Evolutionary conservation across 2,888 invertebrate species (phyloP), one percentile per base, ranked within the genome.

Genomic region (Cephalotes varians): DNA sequence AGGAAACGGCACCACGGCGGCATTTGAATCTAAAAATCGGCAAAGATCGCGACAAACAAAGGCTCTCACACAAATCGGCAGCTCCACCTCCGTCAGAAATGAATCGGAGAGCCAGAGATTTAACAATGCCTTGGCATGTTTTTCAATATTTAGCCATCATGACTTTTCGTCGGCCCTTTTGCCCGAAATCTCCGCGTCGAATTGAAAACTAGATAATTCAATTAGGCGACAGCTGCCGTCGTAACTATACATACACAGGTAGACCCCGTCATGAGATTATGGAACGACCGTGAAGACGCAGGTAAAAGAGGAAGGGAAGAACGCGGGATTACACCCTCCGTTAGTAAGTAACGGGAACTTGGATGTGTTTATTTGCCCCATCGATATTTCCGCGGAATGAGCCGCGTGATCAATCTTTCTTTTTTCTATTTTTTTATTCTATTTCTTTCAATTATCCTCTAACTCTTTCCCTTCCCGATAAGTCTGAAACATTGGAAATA

Each of bases 171-270:
- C 93, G 93, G 90, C 88, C 90, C 90, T 91, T 91, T 92, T 89
- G 91, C 81, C 80, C 90, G 86, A 93, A 94, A 94, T 94, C 94
- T 94, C 94, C 94, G 94, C 91, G 92, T 93, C 94, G 94, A 94
- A 94, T 94, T 92, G 94, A 91, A 93, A 94, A 94, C 94, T 93
- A 94, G 94, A 94, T 94, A 94, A 94, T 94, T 94, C 94, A 94
- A 94, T 94, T 94, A 94, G 92, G 91, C 89, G 92, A 92, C 93
- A 93, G 93, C 94, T 93, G 94, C 92, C 88, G 91, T 87, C 82
- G 88, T 83, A 77, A 84, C 79, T 77, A 81, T 82, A 82, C 81
- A 49, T 81, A 81, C 85, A 87, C 88, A 90, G 90, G 89, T 90
- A 91, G 82, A 58, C 51, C 81, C 81, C 69, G 76, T 72, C 72